phyloP scores from a whole-genome alignment of 2,113 vertebrate species.

The Hemiprocne comata region DNA sequence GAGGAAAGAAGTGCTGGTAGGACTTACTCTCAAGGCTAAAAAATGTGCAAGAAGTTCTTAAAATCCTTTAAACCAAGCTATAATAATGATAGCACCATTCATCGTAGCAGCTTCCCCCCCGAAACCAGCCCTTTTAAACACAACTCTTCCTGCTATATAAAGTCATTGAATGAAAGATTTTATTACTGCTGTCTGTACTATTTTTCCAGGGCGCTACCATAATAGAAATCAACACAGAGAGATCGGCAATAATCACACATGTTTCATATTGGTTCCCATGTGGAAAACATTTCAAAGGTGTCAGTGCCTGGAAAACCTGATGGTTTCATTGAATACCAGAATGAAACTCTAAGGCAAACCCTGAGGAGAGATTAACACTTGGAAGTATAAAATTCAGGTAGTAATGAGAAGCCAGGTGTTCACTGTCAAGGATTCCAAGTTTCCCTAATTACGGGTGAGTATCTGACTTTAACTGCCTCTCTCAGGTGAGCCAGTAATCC shows the following conservation, averaged over 20 bases:
- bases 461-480: slow-evolving; percentile 51
- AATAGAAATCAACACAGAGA: slow-evolving; percentile 38
- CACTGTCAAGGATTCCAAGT: slow-evolving; percentile 60
- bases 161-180: neutral
- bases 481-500: slow-evolving; percentile 40
- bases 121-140: neutral
- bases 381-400: slow-evolving; percentile 52
- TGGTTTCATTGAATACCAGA: slow-evolving; percentile 34
- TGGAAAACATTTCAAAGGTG: slow-evolving; percentile 52
- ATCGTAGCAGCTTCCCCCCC: neutral
- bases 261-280: slow-evolving; percentile 42
- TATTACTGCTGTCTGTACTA: slow-evolving; percentile 22
- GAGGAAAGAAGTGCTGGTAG: neutral
- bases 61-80: neutral
- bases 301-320: slow-evolving; percentile 42
- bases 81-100: slow-evolving; percentile 2
- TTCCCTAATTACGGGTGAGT: slow-evolving; percentile 52
- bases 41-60: neutral
- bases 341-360: slow-evolving; percentile 47
- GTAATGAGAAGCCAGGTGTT: slow-evolving; percentile 59
- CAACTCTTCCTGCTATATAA: slow-evolving; percentile 14
- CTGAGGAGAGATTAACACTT: slow-evolving; percentile 61
- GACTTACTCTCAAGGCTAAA: neutral
- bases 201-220: slow-evolving; percentile 15
- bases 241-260: slow-evolving; percentile 58